Percentiles rank a stretch among this genome's conserved stretches.
Conservation (phyloP, 2,888 invertebrate genomes). For the Zaprionus obscuricornis region DNA sequence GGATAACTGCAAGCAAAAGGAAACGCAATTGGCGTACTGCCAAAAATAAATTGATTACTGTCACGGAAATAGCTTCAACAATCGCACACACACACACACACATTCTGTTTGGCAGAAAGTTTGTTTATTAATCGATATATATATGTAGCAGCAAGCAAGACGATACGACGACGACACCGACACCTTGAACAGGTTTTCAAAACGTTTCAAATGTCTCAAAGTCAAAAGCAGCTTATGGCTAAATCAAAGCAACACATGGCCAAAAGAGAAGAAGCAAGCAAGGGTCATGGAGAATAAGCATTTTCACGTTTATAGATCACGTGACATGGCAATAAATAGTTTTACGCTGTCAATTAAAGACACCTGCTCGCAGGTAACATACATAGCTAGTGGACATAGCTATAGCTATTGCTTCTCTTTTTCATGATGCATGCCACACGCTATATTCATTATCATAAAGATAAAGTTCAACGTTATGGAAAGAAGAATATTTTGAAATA, state of each 20-base stretch:
- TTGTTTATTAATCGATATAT: slow-evolving; percentile 72
- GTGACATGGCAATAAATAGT: slow-evolving; percentile 73
- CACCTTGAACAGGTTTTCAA: slow-evolving; percentile 29
- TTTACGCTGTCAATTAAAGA: slow-evolving; percentile 72
- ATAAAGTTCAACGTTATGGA: too few species aligned
- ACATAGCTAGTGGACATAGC: neutral
- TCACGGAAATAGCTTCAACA: slow-evolving; percentile 79
- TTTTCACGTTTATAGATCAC: slow-evolving; percentile 64
- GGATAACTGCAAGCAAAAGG: slow-evolving; percentile 38
- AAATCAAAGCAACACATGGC: slow-evolving; percentile 48
- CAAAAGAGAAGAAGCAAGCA: neutral
- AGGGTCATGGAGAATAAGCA: neutral
- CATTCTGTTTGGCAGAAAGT: slow-evolving; percentile 32
- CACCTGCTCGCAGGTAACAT: slow-evolving; percentile 56
- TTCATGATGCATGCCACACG: too few species aligned
- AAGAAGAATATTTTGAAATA: too few species aligned
- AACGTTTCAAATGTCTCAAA: slow-evolving; percentile 50
- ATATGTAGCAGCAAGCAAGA: too few species aligned
- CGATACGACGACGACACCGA: too few species aligned
- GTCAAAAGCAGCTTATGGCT: slow-evolving; percentile 58
- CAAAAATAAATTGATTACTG: slow-evolving; percentile 83
- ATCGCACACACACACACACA: slow-evolving; percentile 21
- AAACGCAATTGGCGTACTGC: slow-evolving; percentile 79
- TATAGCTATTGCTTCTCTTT: too few species aligned
- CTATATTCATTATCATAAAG: too few species aligned